Evolutionary conservation across 2,888 invertebrate genomes (phyloP).

Genomic region (Emmelina monodactyla): DNA sequence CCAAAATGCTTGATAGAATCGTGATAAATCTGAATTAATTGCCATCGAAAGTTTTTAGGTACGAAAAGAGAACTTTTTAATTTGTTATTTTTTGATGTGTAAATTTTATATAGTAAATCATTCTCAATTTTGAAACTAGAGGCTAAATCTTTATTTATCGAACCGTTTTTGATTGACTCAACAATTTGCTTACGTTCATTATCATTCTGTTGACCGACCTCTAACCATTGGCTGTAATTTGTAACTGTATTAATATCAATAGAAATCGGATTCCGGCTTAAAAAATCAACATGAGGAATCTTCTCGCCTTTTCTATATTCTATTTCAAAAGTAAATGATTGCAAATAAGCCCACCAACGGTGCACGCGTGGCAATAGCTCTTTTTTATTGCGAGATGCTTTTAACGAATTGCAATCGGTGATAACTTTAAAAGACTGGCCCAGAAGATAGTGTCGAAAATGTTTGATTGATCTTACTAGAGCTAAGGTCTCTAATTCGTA

Average conservation of each 20-base stretch:
- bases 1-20: constrained; percentile 11
- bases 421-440: constrained; percentile 10
- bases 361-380: no score
- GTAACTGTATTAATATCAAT: background rate
- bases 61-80: no score
- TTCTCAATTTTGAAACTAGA: background rate
- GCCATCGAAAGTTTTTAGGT: constrained; percentile 7
- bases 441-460: constrained; percentile 5
- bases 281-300: constrained; percentile 7
- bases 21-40: constrained; percentile 9
- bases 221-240: constrained; percentile 9
- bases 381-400: no score
- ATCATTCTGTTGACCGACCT: constrained; percentile 10
- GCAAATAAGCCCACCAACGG: no score
- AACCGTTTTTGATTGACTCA: constrained; percentile 4
- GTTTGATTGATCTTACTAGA: constrained; percentile 12
- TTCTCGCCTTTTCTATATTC: constrained; percentile 6
- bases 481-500: constrained; percentile 17
- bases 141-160: background rate
- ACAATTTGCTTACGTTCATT: constrained; percentile 3
- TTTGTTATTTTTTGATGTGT: background rate
- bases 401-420: constrained; percentile 12
- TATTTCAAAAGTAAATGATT: constrained; percentile 4
- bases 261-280: constrained; percentile 9
- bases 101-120: constrained; percentile 4